A percentile compares a stretch with the other conserved stretches of the same genome.
phyloP scores from a whole-genome alignment of 1,140 invertebrate genomes.

The Drosophila arizonae region DNA sequence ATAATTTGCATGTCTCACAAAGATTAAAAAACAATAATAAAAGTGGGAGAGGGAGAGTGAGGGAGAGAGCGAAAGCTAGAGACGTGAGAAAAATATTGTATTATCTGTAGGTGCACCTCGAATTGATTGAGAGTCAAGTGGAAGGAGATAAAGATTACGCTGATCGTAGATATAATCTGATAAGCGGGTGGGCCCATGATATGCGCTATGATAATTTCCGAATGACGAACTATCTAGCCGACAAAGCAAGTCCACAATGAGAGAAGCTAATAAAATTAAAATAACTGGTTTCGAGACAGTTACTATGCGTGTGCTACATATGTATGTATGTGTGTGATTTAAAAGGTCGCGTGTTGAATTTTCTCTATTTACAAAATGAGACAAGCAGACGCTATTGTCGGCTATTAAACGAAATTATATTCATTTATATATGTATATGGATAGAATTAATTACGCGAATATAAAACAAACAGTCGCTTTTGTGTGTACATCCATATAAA shows the following conservation, averaged over 20 bases:
- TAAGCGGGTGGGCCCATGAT: conserved; percentile 1
- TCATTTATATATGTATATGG: conserved; percentile 8
- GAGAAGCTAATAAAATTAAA: conserved; percentile 11
- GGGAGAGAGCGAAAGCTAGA: background rate
- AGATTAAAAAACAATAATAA: no score
- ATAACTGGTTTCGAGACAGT: conserved; percentile 30
- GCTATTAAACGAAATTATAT: conserved; percentile 56
- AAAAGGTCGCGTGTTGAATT: conserved; percentile 44
- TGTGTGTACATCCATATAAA: conserved; percentile 49
- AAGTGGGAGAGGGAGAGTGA: background rate
- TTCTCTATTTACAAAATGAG: conserved; percentile 25
- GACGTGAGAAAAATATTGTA: background rate
- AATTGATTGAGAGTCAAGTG: background rate
- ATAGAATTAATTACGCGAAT: conserved; percentile 42
- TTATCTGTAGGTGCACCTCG: background rate
- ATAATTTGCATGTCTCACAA: no score
- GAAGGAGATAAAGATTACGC: background rate
- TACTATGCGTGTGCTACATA: background rate
- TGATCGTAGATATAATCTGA: conserved; percentile 2
- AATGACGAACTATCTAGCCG: conserved; percentile 2
- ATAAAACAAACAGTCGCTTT: conserved; percentile 6
- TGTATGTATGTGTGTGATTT: background rate
- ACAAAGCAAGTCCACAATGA: conserved; percentile 1
- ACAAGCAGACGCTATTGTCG: conserved; percentile 35
- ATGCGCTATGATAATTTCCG: conserved; percentile 17